phyloP scores from a whole-genome alignment of 2,797 vertebrate genomes.

The Enteromius treurensis region DNA sequence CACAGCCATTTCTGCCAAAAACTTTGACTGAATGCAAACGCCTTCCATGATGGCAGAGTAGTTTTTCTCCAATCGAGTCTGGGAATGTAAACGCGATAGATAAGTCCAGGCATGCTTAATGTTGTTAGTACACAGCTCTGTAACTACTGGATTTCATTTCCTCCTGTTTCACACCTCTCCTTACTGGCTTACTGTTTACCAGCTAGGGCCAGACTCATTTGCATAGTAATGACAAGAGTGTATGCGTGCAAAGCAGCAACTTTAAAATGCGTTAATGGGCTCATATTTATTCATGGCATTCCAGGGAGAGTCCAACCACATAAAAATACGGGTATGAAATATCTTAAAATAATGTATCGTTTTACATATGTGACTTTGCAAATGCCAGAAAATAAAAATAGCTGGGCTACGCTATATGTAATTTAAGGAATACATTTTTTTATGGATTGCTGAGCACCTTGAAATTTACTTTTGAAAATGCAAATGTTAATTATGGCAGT shows the following conservation, averaged over 20 bases:
- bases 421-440: constrained; percentile 7
- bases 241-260: constrained; percentile 53
- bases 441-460: neutral
- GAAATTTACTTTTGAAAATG: neutral
- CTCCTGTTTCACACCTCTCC: constrained; percentile 40
- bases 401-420: no score
- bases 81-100: constrained; percentile 23
- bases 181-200: constrained; percentile 50
- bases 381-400: neutral
- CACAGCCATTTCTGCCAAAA: constrained; percentile 18
- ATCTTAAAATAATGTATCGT: constrained; percentile 35
- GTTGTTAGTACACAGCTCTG: constrained; percentile 22
- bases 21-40: neutral
- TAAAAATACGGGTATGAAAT: constrained; percentile 48
- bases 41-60: constrained; percentile 16
- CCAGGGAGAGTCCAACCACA: constrained; percentile 43
- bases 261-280: constrained; percentile 60
- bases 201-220: constrained; percentile 53
- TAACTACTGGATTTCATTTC: constrained; percentile 39
- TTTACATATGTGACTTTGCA: constrained; percentile 16
- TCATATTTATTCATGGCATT: constrained; percentile 62
- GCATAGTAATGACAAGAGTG: constrained; percentile 59
- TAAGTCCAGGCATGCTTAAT: constrained; percentile 34
- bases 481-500: neutral
- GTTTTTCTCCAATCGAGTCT: constrained; percentile 21